Base-by-base conservation (phyloP, 2,797 vertebrate species). In the Hybognathus amarus region DNA sequence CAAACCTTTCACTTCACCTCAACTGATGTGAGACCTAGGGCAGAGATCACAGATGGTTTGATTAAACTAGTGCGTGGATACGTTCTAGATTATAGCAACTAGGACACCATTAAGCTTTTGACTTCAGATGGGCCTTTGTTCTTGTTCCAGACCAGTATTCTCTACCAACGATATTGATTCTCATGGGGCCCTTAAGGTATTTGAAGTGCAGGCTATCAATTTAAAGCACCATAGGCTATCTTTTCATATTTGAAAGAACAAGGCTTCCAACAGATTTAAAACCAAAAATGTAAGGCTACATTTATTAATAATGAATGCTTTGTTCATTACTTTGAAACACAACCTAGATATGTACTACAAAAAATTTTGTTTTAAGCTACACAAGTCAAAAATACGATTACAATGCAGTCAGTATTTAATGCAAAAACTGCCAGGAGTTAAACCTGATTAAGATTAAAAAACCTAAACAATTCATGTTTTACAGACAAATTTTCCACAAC, bases 111-210 rank as follows among this genome's bases (percentile, higher is more conserved):
- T 15, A 80, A 80, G 68, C 36, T 40, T 56, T 40, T 40, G 22
- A 79, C 47, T 30, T 79, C 33, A 79, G n/a, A 69, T 54, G 50
- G 64, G 33, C 64, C 30, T 79, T 59, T 59, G 38, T 59, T 80
- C 36, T 61, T 40, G 22, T 59, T 70, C 52, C 50, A 80, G 67
- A 42, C 11, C 52, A 69, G 47, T 79, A 27, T 50, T 68, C 77
- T 50, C 50, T n/a, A 59, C 17, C 50, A 42, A 59, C 66, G n/a
- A 45, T 59, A 70, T 30, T 30, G 24, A 70, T 80, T 59, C 67
- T 80, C 71, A 56, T 42, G 18, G 17, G 36, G 50, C 66, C 15
- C 47, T 69, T 69, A 40, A 68, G 33, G 24, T 40, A 80, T 70
- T 22, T 56, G 1, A 69, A 79, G 64, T 27, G 36, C 3, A 79